Evolutionary conservation across 2,888 invertebrate species (phyloP).

Genomic region (Ormia ochracea): DNA sequence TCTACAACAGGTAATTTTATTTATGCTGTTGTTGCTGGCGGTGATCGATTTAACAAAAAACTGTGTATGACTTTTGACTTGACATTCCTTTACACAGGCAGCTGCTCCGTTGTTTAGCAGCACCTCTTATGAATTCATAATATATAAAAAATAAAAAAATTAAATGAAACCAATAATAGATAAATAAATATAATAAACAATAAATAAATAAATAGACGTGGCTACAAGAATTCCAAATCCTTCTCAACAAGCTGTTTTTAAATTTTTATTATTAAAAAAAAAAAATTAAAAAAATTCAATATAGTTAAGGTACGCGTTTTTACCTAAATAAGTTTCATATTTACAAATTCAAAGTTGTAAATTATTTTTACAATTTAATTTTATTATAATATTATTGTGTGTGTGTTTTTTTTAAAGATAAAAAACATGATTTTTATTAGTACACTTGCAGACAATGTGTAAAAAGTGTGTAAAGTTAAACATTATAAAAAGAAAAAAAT

Average conservation of each 20-base stretch:
- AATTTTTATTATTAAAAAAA: not conserved
- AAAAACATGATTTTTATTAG: constrained; percentile 49
- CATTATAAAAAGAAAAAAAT: constrained; percentile 20
- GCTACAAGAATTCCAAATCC: constrained; percentile 41
- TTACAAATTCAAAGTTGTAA: constrained; percentile 62
- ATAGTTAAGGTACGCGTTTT: constrained; percentile 51
- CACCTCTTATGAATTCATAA: no score
- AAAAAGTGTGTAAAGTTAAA: constrained; percentile 71
- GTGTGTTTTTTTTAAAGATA: constrained; percentile 33
- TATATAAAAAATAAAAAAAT: no score
- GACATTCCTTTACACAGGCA: no score
- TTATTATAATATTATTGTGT: constrained; percentile 31
- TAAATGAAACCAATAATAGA: no score
- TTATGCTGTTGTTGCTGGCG: no score
- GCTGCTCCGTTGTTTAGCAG: no score
- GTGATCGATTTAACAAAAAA: not conserved
- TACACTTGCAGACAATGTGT: constrained; percentile 79
- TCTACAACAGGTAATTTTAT: no score
- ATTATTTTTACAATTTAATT: constrained; percentile 52
- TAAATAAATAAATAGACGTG: constrained; percentile 57
- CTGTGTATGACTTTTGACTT: no score
- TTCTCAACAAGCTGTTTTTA: constrained; percentile 45
- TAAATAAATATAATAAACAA: constrained; percentile 30
- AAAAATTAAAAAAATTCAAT: constrained; percentile 21
- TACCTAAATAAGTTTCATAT: constrained; percentile 33